Base-by-base conservation (phyloP, 2,888 invertebrate genomes). In the Stictocephala bisonia region DNA sequence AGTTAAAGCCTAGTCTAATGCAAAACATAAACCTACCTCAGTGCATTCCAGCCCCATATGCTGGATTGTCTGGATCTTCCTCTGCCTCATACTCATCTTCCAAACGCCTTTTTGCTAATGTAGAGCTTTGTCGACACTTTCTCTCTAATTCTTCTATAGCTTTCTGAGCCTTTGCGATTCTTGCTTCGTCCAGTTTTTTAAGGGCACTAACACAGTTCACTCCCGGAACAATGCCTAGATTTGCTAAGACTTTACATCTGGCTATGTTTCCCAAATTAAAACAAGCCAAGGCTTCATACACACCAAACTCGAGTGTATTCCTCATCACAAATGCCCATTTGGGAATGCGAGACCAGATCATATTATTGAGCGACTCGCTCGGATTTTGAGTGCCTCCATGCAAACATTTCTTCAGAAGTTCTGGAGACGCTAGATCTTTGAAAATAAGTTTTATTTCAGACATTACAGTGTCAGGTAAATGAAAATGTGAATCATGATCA, bases 151-250 rank as follows among this genome's bases (percentile, higher is more conserved):
- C 51, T 4, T 41, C 27, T 1, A 68, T 51, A 35, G 51, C 50
- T 22, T 68, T 68, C n/a, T 68, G 51, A 2, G 31, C 35, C 26
- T 68, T 68, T 20, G 31, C 51, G 35, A 68, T 68, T 18, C 51
- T 24, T 11, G 15, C 3, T 13, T 31, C 35, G 22, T 67, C 67
- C 0, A 40, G 24, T 20, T 29, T 51, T 51, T 68, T 51, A 13
- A 68, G 22, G 1, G 4, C 31, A 20, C 24, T 51, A 13, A 68
- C 68, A 68, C 68, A 68, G 31, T 51, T 68, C 22, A 18, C 22
- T 20, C 68, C 50, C 13, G 51, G 68, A 31, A 35, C 35, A 35
- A 68, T 68, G 2, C 51, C 66, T 40, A 66, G 48, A 4, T 26
- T 66, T 6, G 26, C n/a, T 26, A 66, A 66, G 6, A 67, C n/a